A percentile compares a stretch with the other conserved stretches of the same genome.
These are phyloP conservation scores for Cryptomyrus ogoouensis DNA, from an alignment of 2,113 vertebrate species.

Conservation along the genomic window DNA sequence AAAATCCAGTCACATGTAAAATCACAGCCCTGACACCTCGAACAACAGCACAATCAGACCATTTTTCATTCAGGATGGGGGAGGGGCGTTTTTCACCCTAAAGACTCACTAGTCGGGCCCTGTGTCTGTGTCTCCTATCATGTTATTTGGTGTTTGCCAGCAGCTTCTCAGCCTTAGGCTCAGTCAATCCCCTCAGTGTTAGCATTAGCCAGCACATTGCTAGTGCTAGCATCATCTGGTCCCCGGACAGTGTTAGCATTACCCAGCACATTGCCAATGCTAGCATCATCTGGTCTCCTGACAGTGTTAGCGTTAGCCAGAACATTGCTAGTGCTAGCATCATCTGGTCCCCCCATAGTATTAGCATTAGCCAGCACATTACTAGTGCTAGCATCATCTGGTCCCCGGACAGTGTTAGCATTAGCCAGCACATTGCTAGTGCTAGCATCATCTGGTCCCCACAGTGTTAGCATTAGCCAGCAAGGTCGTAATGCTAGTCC, in stretches of 20 bases:
- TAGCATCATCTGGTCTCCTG: not conserved
- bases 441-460: too few relatives aligned
- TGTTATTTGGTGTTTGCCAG: not conserved
- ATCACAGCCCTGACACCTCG: not conserved
- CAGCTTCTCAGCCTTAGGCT: not conserved
- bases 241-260: not conserved
- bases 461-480: not conserved
- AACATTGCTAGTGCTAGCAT: too few relatives aligned
- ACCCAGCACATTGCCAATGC: not conserved
- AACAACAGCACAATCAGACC: not conserved
- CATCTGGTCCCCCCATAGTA: not conserved
- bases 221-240: not conserved
- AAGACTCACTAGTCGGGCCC: not conserved
- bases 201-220: not conserved
- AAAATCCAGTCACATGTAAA: not conserved
- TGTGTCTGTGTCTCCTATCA: not conserved
- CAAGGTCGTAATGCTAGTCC: not conserved
- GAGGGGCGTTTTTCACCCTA: not conserved
- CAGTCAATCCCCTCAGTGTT: not conserved
- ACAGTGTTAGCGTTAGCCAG: not conserved
- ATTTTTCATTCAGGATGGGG: not conserved
- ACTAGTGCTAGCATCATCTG: too few relatives aligned
- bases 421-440: too few relatives aligned
- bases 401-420: too few relatives aligned
- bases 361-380: not conserved